Conservation (phyloP, 2,888 invertebrate genomes). For the Brachyptera risi region DNA sequence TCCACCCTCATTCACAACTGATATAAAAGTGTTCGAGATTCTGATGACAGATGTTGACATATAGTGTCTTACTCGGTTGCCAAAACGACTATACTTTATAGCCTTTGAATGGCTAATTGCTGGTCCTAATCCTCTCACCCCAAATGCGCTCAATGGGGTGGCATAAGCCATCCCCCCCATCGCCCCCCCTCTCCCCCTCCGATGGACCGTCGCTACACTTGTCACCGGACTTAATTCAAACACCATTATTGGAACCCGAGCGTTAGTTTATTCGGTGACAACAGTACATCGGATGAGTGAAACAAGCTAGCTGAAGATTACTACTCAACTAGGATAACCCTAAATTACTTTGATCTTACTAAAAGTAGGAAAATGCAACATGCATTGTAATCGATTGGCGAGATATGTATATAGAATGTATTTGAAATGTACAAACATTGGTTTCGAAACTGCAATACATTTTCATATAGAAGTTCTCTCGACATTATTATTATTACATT, state of each 20-base stretch:
- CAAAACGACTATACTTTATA: not conserved
- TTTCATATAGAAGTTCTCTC: no score
- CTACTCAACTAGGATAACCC: no score
- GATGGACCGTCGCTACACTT: not conserved
- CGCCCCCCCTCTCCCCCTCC: not conserved
- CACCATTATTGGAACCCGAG: slow-evolving; percentile 11
- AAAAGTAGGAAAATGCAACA: no score
- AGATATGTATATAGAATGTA: no score
- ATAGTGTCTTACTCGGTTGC: not conserved
- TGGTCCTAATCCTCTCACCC: slow-evolving; percentile 8
- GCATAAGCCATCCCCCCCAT: not conserved
- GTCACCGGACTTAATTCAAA: slow-evolving; percentile 11
- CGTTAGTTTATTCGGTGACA: not conserved
- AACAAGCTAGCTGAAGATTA: no score
- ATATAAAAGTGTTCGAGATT: slow-evolving; percentile 1
- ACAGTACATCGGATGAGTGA: no score
- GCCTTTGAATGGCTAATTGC: slow-evolving; percentile 17
- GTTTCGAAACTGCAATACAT: no score
- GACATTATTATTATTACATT: no score
- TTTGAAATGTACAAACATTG: no score
- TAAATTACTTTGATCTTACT: no score
- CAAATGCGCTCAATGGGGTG: slow-evolving; percentile 14
- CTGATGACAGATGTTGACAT: not conserved
- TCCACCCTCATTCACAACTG: not conserved
- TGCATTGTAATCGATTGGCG: no score